Percentiles rank a stretch among this genome's conserved stretches.
These are phyloP conservation scores for Mionectes macconnelli DNA, from an alignment of 2,113 vertebrate species.

Conservation along the genomic window DNA sequence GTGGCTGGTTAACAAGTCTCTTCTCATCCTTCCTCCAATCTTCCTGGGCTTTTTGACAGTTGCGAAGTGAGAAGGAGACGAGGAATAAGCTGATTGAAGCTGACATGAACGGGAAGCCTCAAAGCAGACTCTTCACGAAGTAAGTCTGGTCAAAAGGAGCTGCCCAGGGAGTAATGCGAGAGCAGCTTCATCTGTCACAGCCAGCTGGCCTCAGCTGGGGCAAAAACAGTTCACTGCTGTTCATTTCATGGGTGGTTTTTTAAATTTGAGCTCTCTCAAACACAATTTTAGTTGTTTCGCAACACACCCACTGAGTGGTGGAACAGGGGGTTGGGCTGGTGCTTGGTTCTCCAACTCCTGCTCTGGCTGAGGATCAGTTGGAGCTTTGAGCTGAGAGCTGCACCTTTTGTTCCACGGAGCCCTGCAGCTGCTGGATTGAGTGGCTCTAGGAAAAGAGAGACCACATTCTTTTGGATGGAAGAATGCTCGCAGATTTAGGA, in stretches of 20 bases:
- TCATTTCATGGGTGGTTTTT: neutral
- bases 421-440: fast-evolving
- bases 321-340: neutral
- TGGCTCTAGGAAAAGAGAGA: neutral
- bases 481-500: neutral
- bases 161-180: neutral
- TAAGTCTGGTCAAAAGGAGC: slow-evolving; percentile 34
- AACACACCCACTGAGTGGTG: neutral
- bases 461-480: neutral
- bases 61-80: slow-evolving; percentile 77
- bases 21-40: neutral
- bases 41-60: slow-evolving; percentile 38
- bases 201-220: neutral
- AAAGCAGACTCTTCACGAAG: slow-evolving; percentile 71
- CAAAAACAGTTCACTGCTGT: neutral
- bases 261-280: neutral
- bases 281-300: neutral
- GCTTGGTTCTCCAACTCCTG: neutral
- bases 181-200: neutral
- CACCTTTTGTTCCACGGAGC: neutral
- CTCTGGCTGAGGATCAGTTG: neutral
- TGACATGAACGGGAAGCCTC: slow-evolving; percentile 74
- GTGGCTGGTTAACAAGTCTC: neutral
- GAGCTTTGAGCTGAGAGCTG: neutral
- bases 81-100: slow-evolving; percentile 79